Base-by-base conservation (phyloP, 92 coral and sea anemone genomes). In the Scolanthus callimorphus region DNA sequence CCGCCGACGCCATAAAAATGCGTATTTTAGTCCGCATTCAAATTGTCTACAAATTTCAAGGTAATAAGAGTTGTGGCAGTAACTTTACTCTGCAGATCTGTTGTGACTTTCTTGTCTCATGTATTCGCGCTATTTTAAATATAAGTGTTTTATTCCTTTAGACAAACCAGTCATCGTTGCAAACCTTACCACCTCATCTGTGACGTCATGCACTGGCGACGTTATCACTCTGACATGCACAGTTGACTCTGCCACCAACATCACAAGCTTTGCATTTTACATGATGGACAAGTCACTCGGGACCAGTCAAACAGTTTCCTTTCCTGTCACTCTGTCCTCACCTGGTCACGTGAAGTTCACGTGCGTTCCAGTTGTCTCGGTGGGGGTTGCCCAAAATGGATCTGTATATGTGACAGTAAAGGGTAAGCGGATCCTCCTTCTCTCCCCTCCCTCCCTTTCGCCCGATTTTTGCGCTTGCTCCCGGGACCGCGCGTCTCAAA, bases 201-300 rank as follows among this genome's bases (percentile, higher is more conserved):
- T 6, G 52, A 46, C 23, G 22, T 11, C 52, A 20, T 46, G 52
- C 17, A 19, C 17, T 46, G 52, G 22, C 17, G 52, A 46, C 52
- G 52, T 46, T 21, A 46, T 46, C 12, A 10, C 52, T 19, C 52
- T 46, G 12, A 20, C 23, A 46, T 46, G 52, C 52, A 19, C 52
- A 21, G 52, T 46, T 4, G 4, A 4, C 12, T 21, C 19, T 21
- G 23, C 12, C 22, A 6, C 52, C 52, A 46, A 11, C 52, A 46
- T 46, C 52, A 46, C 52, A 11, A 46, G 52, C 52, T 46, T 6
- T 21, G 52, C 52, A 20, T 46, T 46, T 20, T 46, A 46, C 52
- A 20, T 4, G 4, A 20, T 6, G 4, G 22, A 20, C 52, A 34
- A 6, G 8, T 34, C 15, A 15, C 12, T 46, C 4, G 52, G 52